Evolutionary conservation across 53 echinoderm and acorn worm species (phyloP).

Genomic region (Holothuria leucospilota): DNA sequence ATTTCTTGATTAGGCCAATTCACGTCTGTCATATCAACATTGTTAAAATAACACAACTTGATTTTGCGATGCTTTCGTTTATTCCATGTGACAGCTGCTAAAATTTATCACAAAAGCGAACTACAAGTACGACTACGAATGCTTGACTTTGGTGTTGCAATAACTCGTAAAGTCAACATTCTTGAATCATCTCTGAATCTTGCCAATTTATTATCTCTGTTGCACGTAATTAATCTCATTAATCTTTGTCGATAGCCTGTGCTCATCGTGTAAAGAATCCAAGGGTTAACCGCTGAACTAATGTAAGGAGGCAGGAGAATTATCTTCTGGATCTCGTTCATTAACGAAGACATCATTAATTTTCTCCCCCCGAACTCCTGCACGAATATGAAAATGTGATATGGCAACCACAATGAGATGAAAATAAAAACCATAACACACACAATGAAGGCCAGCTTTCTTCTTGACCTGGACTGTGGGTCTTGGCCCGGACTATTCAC

Average conservation of each 20-base stretch:
- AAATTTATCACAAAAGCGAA: too few relatives aligned
- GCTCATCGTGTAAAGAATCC: conserved; percentile 20
- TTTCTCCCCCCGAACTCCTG: not conserved
- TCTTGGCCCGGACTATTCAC: not conserved
- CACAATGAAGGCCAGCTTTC: conserved; percentile 17
- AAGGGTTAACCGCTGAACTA: conserved; percentile 14
- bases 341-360: too few relatives aligned
- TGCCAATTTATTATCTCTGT: not conserved
- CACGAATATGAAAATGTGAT: not conserved
- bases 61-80: too few relatives aligned
- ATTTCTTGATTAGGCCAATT: too few relatives aligned
- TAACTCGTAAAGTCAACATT: not conserved
- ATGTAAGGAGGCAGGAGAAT: not conserved
- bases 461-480: not conserved
- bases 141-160: not conserved
- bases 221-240: not conserved
- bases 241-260: conserved; percentile 18
- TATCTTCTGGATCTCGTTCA: not conserved
- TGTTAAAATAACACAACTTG: too few relatives aligned
- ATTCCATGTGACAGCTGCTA: too few relatives aligned
- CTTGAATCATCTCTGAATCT: not conserved
- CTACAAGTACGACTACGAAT: not conserved
- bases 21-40: too few relatives aligned
- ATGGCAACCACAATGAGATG: conserved; percentile 19
- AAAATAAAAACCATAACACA: conserved; percentile 21